phyloP scores from a whole-genome alignment of 2,888 invertebrate genomes.

The Phyto melanocephala region DNA sequence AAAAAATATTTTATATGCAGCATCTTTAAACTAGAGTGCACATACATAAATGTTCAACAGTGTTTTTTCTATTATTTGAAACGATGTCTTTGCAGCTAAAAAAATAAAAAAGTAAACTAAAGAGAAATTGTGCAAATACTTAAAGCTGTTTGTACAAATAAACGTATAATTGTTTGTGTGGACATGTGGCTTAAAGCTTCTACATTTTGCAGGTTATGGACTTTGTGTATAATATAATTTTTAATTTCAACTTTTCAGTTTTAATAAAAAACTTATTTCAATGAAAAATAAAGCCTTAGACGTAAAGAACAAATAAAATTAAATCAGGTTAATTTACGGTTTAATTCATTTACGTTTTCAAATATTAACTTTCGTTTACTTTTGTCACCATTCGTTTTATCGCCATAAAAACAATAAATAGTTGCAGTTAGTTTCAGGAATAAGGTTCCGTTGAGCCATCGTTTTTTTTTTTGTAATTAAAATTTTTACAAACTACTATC shows the following conservation, averaged over 20 bases:
- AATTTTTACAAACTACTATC: too few species aligned
- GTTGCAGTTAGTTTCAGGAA: too few species aligned
- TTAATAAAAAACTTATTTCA: background rate
- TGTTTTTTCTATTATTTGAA: background rate
- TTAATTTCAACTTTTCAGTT: background rate
- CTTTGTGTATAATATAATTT: background rate
- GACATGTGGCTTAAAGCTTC: background rate
- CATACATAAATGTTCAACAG: background rate
- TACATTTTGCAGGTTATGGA: background rate
- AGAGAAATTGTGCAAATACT: slow-evolving; percentile 7
- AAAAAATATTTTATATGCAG: background rate
- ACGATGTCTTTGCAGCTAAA: background rate
- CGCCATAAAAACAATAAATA: too few species aligned
- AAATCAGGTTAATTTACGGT: slow-evolving; percentile 32
- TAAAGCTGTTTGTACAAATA: background rate
- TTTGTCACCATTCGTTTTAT: too few species aligned
- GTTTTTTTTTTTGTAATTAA: too few species aligned
- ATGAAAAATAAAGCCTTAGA: background rate
- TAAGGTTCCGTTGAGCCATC: too few species aligned
- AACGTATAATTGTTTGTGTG: background rate
- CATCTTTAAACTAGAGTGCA: background rate
- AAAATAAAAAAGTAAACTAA: slow-evolving; percentile 4
- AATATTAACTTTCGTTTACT: too few species aligned
- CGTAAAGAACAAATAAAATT: slow-evolving; percentile 9
- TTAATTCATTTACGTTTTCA: too few species aligned